Evolutionary conservation across 2,113 vertebrate genomes (phyloP).

Genomic region (Macquaria ambigua): DNA sequence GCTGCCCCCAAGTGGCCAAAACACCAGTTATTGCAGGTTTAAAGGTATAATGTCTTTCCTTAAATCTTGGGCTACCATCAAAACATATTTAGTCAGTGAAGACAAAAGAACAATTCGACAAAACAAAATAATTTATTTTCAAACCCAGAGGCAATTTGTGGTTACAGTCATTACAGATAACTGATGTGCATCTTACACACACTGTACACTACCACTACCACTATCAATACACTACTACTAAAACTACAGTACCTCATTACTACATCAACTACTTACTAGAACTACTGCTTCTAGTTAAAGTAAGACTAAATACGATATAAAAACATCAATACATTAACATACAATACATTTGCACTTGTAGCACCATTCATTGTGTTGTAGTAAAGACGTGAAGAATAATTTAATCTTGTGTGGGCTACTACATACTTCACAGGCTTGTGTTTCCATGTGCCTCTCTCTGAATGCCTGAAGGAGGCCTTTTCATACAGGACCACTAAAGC

Average conservation of each 20-base stretch:
- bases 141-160: conserved; percentile 73
- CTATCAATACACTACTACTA: conserved; percentile 45
- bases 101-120: conserved; percentile 49
- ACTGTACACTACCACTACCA: conserved; percentile 62
- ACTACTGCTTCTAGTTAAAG: conserved; percentile 25
- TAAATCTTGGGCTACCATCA: neutral
- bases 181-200: conserved; percentile 62
- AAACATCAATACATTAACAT: conserved; percentile 66
- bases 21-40: neutral
- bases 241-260: conserved; percentile 47
- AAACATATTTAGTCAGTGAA: neutral
- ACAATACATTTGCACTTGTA: conserved; percentile 68
- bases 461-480: conserved; percentile 52
- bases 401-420: conserved; percentile 55
- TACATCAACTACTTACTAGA: conserved; percentile 39
- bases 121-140: conserved; percentile 78
- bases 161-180: conserved; percentile 69
- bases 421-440: conserved; percentile 59
- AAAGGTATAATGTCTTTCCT: neutral
- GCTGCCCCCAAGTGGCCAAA: neutral
- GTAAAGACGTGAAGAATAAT: conserved; percentile 53
- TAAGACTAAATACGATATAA: conserved; percentile 50
- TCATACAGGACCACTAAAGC: conserved; percentile 19
- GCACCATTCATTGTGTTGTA: conserved; percentile 68
- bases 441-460: conserved; percentile 67